Base-by-base conservation (phyloP, 2,113 vertebrate genomes). In the Rhagologus leucostigma region DNA sequence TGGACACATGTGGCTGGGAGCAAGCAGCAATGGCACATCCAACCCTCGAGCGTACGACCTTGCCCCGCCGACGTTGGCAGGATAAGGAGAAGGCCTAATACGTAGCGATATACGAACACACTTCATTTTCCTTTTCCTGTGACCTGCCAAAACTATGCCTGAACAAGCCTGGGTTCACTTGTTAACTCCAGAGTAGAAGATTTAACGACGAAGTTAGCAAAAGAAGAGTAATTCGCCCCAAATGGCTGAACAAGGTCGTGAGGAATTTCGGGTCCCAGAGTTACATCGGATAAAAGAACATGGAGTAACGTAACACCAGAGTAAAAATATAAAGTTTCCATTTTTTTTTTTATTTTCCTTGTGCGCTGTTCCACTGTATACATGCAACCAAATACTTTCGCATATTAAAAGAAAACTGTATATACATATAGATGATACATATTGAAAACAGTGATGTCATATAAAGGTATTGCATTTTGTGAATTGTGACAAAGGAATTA, bases 321-420 rank as follows among this genome's bases (percentile, higher is more conserved):
- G 91, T 91, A 79, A 80, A 96, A 84, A 94, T 77, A 87, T 95
- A 84, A 97, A 94, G 76, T 98, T 97, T 97, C 92, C 81, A 55
- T 27, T 78, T 84, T 75, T 59, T 77, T 46, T 86, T 98, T 98
- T 98, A 98, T 98, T 98, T 97, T 97, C 91, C 79, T 97, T 97
- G 97, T 98, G 96, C 92, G 84, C 93, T 77, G 56, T 93, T 89
- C 78, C 97, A 96, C 85, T 96, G 94, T 96, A 90, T 97, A 95
- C 95, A 98, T 97, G 97, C 97, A 97, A 93, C 70, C 53, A 97
- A 96, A 84, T 90, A 93, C 57, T 39, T 88, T 78, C 6, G 76
- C 77, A 90, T 96, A 95, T 96, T 95, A 90, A 97, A 73, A 79
- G 85, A 97, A 96, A 89, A 88, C 85, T 64, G 69, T 96, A 98